These are phyloP conservation scores for Zophobas morio DNA, from an alignment of 1,140 invertebrate species.

Conservation along the genomic window DNA sequence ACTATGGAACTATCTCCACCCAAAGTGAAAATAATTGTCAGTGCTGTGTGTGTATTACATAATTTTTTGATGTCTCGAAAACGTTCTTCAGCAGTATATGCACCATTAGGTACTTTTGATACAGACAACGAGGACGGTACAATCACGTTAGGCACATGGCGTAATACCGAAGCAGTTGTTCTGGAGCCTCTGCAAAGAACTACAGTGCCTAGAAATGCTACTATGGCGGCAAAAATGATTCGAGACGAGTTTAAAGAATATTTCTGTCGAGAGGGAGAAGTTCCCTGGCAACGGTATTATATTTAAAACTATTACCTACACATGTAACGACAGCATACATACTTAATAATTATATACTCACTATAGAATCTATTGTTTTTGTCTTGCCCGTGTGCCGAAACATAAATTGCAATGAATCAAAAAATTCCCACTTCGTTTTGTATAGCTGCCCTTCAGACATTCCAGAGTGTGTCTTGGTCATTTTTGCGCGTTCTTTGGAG, in stretches of 20 bases:
- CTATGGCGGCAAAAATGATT: conserved; percentile 29
- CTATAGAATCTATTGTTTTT: too few relatives aligned
- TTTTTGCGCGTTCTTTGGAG: too few relatives aligned
- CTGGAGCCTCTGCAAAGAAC: conserved; percentile 18
- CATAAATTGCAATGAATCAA: too few relatives aligned
- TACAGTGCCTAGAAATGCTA: conserved; percentile 25
- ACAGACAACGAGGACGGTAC: conserved; percentile 40
- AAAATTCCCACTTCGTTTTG: too few relatives aligned
- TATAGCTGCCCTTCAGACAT: too few relatives aligned
- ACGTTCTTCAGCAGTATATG: conserved; percentile 36
- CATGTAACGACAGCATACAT: too few relatives aligned
- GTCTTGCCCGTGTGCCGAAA: too few relatives aligned
- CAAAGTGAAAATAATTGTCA: conserved; percentile 48
- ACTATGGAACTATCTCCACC: conserved; percentile 42
- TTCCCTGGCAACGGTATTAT: conserved; percentile 27
- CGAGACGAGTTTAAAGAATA: conserved; percentile 46
- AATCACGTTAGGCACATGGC: conserved; percentile 30
- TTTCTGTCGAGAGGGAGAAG: conserved; percentile 42
- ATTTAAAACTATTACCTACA: too few relatives aligned
- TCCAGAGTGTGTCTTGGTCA: too few relatives aligned
- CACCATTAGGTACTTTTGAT: conserved; percentile 46
- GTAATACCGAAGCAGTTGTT: neutral
- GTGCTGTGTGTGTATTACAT: conserved; percentile 50
- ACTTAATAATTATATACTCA: too few relatives aligned
- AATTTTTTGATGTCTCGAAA: conserved; percentile 49